Conservation (phyloP, 2,888 invertebrate species). For the Drosophila maculinotata region DNA sequence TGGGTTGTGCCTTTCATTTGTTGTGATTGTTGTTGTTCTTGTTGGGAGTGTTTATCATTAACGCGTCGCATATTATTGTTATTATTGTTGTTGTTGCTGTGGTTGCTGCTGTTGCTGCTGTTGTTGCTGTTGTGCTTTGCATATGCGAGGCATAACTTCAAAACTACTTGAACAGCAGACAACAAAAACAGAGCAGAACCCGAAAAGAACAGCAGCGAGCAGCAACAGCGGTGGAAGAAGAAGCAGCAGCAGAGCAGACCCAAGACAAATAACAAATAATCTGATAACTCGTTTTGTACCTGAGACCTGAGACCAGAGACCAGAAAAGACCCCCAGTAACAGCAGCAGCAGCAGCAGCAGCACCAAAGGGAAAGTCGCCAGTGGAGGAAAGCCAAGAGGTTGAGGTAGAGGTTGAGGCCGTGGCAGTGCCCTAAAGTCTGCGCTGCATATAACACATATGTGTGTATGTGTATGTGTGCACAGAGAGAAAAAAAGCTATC, state of each 20-base stretch:
- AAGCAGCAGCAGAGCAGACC: slow-evolving; percentile 45
- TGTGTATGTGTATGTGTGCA: slow-evolving; percentile 5
- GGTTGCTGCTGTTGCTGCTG: slow-evolving; percentile 33
- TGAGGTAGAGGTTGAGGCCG: slow-evolving; percentile 58
- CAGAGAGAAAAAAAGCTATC: background rate
- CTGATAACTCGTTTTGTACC: slow-evolving; percentile 83
- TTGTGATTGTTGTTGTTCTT: slow-evolving; percentile 50
- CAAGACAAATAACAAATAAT: slow-evolving; percentile 80
- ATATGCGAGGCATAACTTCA: slow-evolving; percentile 70
- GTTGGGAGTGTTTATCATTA: slow-evolving; percentile 66
- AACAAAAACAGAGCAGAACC: slow-evolving; percentile 39
- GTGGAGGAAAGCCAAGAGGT: slow-evolving; percentile 31
- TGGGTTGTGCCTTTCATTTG: slow-evolving; percentile 50
- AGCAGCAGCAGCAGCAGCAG: slow-evolving; percentile 8
- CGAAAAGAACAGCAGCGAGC: slow-evolving; percentile 14
- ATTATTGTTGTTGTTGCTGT: slow-evolving; percentile 55
- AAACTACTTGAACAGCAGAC: slow-evolving; percentile 65
- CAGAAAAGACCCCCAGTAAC: slow-evolving; percentile 17
- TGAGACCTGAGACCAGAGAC: slow-evolving; percentile 35
- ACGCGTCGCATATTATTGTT: slow-evolving; percentile 67
- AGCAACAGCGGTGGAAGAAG: slow-evolving; percentile 31
- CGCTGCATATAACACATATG: slow-evolving; percentile 51
- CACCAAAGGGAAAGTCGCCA: slow-evolving; percentile 68
- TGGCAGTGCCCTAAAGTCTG: slow-evolving; percentile 78
- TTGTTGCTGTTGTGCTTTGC: slow-evolving; percentile 75